Base-by-base conservation (phyloP, 1,140 invertebrate genomes). In the Cotesia chilonis region DNA sequence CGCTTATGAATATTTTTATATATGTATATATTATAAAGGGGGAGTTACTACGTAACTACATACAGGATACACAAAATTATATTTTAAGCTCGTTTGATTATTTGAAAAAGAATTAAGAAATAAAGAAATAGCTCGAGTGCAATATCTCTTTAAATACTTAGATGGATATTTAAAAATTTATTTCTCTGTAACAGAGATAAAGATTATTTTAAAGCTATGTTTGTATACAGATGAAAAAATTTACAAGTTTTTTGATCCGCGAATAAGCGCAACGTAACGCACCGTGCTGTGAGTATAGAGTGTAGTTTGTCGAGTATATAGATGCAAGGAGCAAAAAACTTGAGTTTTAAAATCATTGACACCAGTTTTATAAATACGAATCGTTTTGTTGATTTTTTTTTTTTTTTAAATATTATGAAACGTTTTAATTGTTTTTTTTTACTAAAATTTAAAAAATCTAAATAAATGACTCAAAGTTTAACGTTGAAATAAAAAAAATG, bases 1-100 rank as follows among this genome's bases (percentile, higher is more conserved):
- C 28, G 28, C 3, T 28, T 28, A 28, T 54, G 47, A 17, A 63
- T 63, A 10, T 7, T 36, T 10, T 10, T 52, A 57, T 57, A 20
- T n/a, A 12, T 57, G 3, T 7, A 3, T 57, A 57, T 57, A 57
- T 41, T 54, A 35, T 35, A 38, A 47, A 9, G 41, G 2, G 41
- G 41, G 41, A 47, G 54, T 28, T 28, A 28, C 55, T 71, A 57
- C 47, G 47, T 41, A 37, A 20, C 74, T 74, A n/a, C 78, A 76
- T 77, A 77, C 76, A 76, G 68, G 71, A 77, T 74, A 74, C n/a
- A 47, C 47, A 38, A 74, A 71, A 72, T 64, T 73, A 74, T 86
- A 85, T 86, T 86, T 86, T 81, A 81, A 85, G 85, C 85, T 81
- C 84, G 83, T 85, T 85, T 84, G 82, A 83, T 85, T 47, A 47